These are phyloP conservation scores for Leucophora obtusa DNA, from an alignment of 2,888 invertebrate species.

Conservation along the genomic window DNA sequence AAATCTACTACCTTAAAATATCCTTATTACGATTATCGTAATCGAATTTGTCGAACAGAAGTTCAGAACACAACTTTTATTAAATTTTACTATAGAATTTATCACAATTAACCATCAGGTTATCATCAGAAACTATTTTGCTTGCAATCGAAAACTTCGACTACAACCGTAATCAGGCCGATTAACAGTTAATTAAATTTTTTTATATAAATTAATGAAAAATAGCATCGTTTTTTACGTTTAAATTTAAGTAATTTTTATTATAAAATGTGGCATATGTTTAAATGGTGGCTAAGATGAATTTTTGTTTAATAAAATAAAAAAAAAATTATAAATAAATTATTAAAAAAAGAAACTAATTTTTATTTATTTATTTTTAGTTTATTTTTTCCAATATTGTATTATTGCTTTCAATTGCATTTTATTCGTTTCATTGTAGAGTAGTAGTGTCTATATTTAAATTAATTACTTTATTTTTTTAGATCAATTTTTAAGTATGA, in stretches of 20 bases:
- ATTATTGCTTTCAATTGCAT: constrained; percentile 62
- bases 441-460: not conserved
- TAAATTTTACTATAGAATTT: too few species aligned
- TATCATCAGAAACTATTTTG: too few species aligned
- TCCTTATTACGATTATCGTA: too few species aligned
- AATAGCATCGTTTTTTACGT: not conserved
- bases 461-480: constrained; percentile 58
- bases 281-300: not conserved
- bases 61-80: too few species aligned
- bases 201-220: not conserved
- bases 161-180: too few species aligned
- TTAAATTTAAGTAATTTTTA: not conserved
- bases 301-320: not conserved
- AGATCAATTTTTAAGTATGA: constrained; percentile 42
- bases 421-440: constrained; percentile 51
- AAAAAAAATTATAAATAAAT: not conserved
- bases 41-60: too few species aligned
- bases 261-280: not conserved
- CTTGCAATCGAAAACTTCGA: too few species aligned
- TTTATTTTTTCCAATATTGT: constrained; percentile 61
- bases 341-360: constrained; percentile 4
- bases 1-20: too few species aligned
- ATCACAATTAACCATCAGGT: too few species aligned
- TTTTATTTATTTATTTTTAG: not conserved
- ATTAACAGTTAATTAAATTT: too few species aligned